phyloP scores from a whole-genome alignment of 2,888 invertebrate species.

The Melieria omissa region DNA sequence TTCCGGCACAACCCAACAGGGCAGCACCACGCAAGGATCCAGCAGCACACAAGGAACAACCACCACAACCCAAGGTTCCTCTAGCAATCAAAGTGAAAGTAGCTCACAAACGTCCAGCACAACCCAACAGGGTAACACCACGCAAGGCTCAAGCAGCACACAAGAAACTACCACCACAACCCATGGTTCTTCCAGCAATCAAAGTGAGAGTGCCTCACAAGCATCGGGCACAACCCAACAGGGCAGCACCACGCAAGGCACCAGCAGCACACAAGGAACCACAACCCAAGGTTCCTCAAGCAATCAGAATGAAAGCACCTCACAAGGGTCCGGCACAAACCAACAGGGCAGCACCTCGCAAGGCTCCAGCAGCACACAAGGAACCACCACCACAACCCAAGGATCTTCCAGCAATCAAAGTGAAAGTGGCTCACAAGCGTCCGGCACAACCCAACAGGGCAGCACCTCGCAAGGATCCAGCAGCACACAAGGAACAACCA shows the following conservation, averaged over 20 bases:
- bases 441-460: constrained; percentile 20
- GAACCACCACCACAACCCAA: constrained; percentile 37
- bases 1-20: not conserved
- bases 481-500: not conserved
- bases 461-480: constrained; percentile 13
- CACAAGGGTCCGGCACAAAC: not conserved
- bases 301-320: not conserved
- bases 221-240: not conserved
- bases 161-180: constrained; percentile 1
- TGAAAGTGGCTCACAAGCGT: constrained; percentile 33
- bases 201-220: not conserved
- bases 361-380: constrained; percentile 37
- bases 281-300: constrained; percentile 3
- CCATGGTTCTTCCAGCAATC: not conserved
- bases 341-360: constrained; percentile 18
- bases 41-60: constrained; percentile 8
- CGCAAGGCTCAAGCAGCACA: not conserved
- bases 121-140: constrained; percentile 10
- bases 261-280: constrained; percentile 27
- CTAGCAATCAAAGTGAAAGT: constrained; percentile 33
- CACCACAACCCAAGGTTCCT: constrained; percentile 1
- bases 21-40: constrained; percentile 21
- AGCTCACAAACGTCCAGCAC: constrained; percentile 31
- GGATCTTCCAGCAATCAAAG: constrained; percentile 33
- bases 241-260: constrained; percentile 26